Evolutionary conservation across 1,140 invertebrate genomes (phyloP).

Genomic region (Drosophila grimshawi): DNA sequence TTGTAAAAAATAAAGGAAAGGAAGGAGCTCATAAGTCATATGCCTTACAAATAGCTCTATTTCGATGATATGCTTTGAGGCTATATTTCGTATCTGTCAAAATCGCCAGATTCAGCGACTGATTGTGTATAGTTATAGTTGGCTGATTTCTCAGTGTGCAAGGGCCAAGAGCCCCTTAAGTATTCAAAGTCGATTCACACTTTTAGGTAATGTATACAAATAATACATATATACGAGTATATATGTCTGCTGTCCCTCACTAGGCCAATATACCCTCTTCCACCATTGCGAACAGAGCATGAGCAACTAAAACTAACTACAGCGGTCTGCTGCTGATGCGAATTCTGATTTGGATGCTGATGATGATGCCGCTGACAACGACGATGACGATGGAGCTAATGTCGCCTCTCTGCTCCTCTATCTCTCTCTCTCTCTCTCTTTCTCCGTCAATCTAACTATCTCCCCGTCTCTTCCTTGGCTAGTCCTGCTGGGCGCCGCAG

Average conservation of each 20-base stretch:
- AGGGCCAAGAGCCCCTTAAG: too few relatives aligned
- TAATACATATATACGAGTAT: background rate
- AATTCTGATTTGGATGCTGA: slow-evolving; percentile 43
- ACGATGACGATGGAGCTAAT: slow-evolving; percentile 58
- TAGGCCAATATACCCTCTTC: background rate
- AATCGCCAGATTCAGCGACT: too few relatives aligned
- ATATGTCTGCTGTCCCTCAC: background rate
- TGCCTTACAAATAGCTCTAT: too few relatives aligned
- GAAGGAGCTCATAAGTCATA: too few relatives aligned
- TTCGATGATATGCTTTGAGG: too few relatives aligned
- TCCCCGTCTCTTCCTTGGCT: background rate
- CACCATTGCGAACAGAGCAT: slow-evolving; percentile 1
- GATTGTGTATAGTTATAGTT: too few relatives aligned
- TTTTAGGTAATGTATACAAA: too few relatives aligned
- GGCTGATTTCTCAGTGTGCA: too few relatives aligned
- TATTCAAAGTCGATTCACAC: too few relatives aligned
- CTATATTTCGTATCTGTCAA: too few relatives aligned
- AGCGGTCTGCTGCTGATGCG: slow-evolving; percentile 14
- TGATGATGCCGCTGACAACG: slow-evolving; percentile 57
- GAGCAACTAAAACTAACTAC: slow-evolving; percentile 37
- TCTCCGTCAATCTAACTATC: background rate
- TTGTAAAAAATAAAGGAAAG: too few relatives aligned
- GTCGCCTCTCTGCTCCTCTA: background rate
- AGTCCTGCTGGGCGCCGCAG: slow-evolving; percentile 57
- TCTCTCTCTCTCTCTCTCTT: background rate